Conservation (phyloP, 2,113 vertebrate species). For the Hippocampus zosterae region DNA sequence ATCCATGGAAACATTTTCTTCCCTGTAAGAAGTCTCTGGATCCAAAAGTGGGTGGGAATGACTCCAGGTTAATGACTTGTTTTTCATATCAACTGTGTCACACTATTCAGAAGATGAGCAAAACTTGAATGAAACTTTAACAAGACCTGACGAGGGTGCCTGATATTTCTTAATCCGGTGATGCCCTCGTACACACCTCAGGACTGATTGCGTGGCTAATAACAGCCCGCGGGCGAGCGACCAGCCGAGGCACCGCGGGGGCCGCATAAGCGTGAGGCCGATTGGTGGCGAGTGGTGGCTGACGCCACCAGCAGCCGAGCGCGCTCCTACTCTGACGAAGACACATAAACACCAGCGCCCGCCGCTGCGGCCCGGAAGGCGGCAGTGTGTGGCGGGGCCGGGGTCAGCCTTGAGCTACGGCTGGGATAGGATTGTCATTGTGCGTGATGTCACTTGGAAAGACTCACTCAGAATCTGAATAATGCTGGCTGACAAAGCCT, state of each 20-base stretch:
- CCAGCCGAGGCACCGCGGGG: slow-evolving; percentile 49
- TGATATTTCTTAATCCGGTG: slow-evolving; percentile 31
- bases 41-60: neutral
- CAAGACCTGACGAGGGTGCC: slow-evolving; percentile 15
- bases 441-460: slow-evolving; percentile 63
- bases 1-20: no score
- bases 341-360: slow-evolving; percentile 55
- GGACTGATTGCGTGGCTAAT: slow-evolving; percentile 68
- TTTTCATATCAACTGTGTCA: neutral
- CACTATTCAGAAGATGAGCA: neutral
- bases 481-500: slow-evolving; percentile 60
- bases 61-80: neutral
- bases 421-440: slow-evolving; percentile 67
- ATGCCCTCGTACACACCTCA: slow-evolving; percentile 41
- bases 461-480: slow-evolving; percentile 67
- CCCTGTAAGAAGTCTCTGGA: no score
- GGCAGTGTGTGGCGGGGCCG: slow-evolving; percentile 36
- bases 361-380: slow-evolving; percentile 54
- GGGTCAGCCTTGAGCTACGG: slow-evolving; percentile 56
- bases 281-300: slow-evolving; percentile 36
- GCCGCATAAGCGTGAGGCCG: slow-evolving; percentile 48
- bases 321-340: slow-evolving; percentile 61
- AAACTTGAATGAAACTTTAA: slow-evolving; percentile 29
- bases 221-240: slow-evolving; percentile 55
- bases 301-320: slow-evolving; percentile 50